Evolutionary conservation across 2,113 vertebrate species (phyloP), one percentile per base, ranked within the genome.

Genomic region (Stercorarius parasiticus): DNA sequence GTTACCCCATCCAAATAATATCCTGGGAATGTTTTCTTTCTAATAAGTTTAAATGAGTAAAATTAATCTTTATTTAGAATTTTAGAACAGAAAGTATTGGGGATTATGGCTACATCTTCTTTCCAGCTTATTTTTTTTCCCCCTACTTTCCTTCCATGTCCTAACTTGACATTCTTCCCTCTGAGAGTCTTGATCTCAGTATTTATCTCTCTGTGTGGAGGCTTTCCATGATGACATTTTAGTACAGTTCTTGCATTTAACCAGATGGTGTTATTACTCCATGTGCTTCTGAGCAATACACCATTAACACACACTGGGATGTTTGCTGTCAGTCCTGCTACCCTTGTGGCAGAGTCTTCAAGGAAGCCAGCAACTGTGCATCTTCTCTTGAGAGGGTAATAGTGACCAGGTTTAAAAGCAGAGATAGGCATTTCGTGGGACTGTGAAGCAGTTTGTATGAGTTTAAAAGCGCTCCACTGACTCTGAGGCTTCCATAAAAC

Each of bases 241-340:
- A 65, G 50, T 43, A 62, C 27, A 78, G 36, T 5, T 84, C 16
- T 87, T 81, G 7, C 70, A 14, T 91, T 91, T 91, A 67, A 69
- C 21, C 56, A 89, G 19, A 15, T 94, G 40, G 5, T 61, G 34
- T 43, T 84, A 65, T 4, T 73, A n/a, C 19, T 89, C 32, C 25
- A 38, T n/a, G 45, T 91, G 69, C 58, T 87, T 89, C 50, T 82
- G 38, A 79, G 47, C 13, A 74, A 45, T n/a, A 38, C 13, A 40
- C 16, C 15, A 4, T 38, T 59, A n/a, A 70, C 19, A 36, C 19
- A 36, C 1, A 0, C 18, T 0, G 1, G 29, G 18, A 9, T 23
- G 47, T 26, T 78, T 69, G 22, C n/a, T 82, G 18, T 78, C 47
- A 53, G 9, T 38, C 21, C 55, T 86, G 40, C 36, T 65, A 40